Conservation (phyloP, 2,888 invertebrate species). For the Drosophila prostipennis region DNA sequence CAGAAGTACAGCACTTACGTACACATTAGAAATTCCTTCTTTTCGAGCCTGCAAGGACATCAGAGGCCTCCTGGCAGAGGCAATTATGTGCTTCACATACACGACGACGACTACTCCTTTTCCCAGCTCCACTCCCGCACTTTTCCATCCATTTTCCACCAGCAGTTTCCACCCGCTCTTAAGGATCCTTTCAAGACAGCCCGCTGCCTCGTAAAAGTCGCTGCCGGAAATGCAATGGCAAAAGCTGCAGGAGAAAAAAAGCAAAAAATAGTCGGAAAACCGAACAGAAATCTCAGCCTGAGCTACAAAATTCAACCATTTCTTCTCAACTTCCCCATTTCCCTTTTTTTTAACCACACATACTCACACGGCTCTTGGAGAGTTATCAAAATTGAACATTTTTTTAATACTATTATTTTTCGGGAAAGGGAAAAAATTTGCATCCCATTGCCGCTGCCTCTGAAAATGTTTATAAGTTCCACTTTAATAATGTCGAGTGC, state of each 20-base stretch:
- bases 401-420: constrained; percentile 54
- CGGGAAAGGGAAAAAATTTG: constrained; percentile 60
- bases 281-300: constrained; percentile 62
- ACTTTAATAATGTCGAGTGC: constrained; percentile 78
- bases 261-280: not conserved
- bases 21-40: constrained; percentile 79
- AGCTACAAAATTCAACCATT: constrained; percentile 67
- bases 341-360: not conserved
- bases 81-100: constrained; percentile 78
- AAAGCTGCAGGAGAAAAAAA: constrained; percentile 15
- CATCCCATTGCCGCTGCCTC: constrained; percentile 33
- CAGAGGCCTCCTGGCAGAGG: constrained; percentile 61
- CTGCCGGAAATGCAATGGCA: constrained; percentile 73
- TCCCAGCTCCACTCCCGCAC: not conserved
- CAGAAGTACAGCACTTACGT: constrained; percentile 66
- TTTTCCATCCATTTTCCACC: constrained; percentile 12
- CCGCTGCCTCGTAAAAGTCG: constrained; percentile 70
- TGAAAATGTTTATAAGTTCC: constrained; percentile 73
- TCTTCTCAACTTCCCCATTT: constrained; percentile 29
- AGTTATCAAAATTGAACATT: constrained; percentile 80
- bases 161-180: constrained; percentile 2
- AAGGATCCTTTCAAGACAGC: constrained; percentile 43
- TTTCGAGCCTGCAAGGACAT: constrained; percentile 55
- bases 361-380: constrained; percentile 20
- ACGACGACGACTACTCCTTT: constrained; percentile 41